phyloP scores from a whole-genome alignment of 92 coral and sea anemone genomes.

The Palythoa heliodiscus region DNA sequence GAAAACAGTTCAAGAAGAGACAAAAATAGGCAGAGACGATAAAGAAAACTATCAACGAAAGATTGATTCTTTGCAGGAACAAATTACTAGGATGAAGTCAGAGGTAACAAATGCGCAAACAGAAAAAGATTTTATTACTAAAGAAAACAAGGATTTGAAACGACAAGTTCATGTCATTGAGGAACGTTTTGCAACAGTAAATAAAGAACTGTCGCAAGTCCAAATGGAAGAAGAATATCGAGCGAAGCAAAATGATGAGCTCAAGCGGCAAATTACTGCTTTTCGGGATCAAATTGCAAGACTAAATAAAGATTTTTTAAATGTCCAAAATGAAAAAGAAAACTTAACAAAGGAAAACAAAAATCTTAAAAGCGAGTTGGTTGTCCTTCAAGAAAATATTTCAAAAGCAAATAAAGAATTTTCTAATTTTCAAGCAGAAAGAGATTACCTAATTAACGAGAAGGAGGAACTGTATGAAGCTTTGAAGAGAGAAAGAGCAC shows the following conservation, averaged over 20 bases:
- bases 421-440: constrained; percentile 30
- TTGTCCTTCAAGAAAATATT: constrained; percentile 50
- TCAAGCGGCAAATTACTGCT: constrained; percentile 50
- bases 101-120: constrained; percentile 41
- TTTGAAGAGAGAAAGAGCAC: not conserved
- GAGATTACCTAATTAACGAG: constrained; percentile 4
- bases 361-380: constrained; percentile 44
- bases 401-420: constrained; percentile 51
- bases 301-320: constrained; percentile 47
- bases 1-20: constrained; percentile 1
- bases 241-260: constrained; percentile 46
- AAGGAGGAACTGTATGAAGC: constrained; percentile 9
- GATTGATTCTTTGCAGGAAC: constrained; percentile 45
- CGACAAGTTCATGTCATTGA: constrained; percentile 34
- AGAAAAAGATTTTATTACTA: not conserved
- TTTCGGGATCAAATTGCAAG: constrained; percentile 54
- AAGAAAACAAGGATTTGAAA: constrained; percentile 41
- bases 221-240: constrained; percentile 52
- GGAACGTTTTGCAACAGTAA: constrained; percentile 43
- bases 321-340: constrained; percentile 47
- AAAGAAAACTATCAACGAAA: constrained; percentile 53
- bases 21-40: not conserved
- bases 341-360: constrained; percentile 48
- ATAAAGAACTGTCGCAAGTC: constrained; percentile 51
- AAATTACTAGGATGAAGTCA: constrained; percentile 22